phyloP scores from a whole-genome alignment of 2,888 invertebrate species.

The Hedychridium roseum region DNA sequence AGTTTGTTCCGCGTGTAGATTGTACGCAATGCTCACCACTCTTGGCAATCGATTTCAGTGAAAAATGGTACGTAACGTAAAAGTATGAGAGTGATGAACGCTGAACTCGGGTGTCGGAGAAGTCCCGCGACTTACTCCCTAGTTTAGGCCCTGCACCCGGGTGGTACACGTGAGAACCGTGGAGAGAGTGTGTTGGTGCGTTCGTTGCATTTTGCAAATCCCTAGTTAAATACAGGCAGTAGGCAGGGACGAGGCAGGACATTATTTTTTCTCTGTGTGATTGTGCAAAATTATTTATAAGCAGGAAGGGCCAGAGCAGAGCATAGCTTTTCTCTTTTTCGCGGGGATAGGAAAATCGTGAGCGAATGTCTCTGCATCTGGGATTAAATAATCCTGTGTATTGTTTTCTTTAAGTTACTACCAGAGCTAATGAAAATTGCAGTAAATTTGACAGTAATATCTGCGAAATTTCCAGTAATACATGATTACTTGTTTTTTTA shows the following conservation, averaged over 20 bases:
- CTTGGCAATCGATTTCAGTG: slow-evolving; percentile 7
- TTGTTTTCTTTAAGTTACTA: too few species aligned
- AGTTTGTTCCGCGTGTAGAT: too few species aligned
- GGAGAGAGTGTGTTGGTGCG: slow-evolving; percentile 5
- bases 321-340: background rate
- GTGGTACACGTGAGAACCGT: slow-evolving; percentile 5
- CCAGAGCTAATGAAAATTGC: too few species aligned
- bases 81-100: background rate
- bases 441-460: too few species aligned
- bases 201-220: background rate
- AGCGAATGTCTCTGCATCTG: too few species aligned
- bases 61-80: slow-evolving; percentile 1
- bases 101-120: slow-evolving; percentile 4
- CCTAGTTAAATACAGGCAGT: background rate
- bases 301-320: background rate
- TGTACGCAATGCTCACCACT: background rate
- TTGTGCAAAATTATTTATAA: slow-evolving; percentile 2
- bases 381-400: too few species aligned
- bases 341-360: too few species aligned
- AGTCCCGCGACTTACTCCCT: slow-evolving; percentile 4
- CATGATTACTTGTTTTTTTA: too few species aligned
- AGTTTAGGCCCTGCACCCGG: slow-evolving; percentile 7
- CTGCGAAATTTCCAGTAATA: too few species aligned
- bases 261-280: too few species aligned
- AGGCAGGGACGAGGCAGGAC: slow-evolving; percentile 7